phyloP scores from a whole-genome alignment of 2,113 vertebrate genomes.

The Xenopus laevis region DNA sequence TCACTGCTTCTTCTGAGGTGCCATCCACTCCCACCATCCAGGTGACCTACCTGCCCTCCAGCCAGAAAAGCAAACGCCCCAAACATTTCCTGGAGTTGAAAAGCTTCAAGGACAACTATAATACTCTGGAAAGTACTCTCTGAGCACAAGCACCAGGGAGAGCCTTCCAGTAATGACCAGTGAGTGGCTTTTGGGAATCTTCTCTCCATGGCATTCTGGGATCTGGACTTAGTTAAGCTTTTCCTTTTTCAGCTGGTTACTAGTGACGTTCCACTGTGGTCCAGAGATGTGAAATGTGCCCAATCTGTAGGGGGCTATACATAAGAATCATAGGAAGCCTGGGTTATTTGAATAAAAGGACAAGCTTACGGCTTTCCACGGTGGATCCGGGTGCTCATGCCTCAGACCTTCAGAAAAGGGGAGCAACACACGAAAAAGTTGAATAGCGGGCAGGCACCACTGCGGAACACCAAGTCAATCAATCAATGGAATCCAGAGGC shows the following conservation, averaged over 20 bases:
- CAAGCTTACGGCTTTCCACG: too few species aligned
- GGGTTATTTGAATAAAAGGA: too few species aligned
- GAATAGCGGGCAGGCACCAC: too few species aligned
- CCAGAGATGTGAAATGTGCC: background rate
- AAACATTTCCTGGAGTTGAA: slow-evolving; percentile 94
- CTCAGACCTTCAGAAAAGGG: too few species aligned
- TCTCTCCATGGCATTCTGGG: background rate
- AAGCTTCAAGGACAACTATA: slow-evolving; percentile 97
- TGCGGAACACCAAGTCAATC: too few species aligned
- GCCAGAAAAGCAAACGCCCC: slow-evolving; percentile 88
- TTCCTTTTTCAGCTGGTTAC: background rate
- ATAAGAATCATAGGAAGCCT: too few species aligned
- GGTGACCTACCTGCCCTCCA: slow-evolving; percentile 85
- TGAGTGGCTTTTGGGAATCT: background rate
- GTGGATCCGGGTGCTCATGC: too few species aligned
- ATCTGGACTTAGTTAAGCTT: background rate
- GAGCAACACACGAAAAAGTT: too few species aligned
- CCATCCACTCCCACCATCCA: slow-evolving; percentile 77
- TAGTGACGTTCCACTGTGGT: background rate
- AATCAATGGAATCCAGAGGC: too few species aligned
- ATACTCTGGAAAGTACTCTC: slow-evolving; percentile 88
- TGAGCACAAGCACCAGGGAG: slow-evolving; percentile 50
- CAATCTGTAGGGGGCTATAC: too few species aligned
- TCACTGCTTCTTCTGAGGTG: slow-evolving; percentile 71
- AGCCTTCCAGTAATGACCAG: background rate